A percentile compares a stretch with the other conserved stretches of the same genome.
These are phyloP conservation scores for Haliclona indistincta DNA, from an alignment of 37 sponge, comb jelly and placozoan species.

Conservation along the genomic window DNA sequence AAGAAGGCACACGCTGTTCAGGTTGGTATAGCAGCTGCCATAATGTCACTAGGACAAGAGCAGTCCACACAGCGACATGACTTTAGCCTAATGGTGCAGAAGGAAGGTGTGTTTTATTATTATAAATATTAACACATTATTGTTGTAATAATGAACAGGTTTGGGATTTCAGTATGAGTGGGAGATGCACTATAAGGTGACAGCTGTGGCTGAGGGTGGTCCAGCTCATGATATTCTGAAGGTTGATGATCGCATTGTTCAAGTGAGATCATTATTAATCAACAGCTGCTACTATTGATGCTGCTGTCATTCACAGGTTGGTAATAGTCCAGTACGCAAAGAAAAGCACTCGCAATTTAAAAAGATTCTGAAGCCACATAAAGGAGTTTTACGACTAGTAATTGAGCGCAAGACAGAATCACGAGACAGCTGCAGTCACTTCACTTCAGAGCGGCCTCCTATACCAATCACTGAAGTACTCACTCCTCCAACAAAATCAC, in stretches of 20 bases:
- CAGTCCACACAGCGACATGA: slow-evolving; percentile 30
- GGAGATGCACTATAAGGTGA: slow-evolving; percentile 33
- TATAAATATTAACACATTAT: background rate
- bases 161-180: slow-evolving; percentile 66
- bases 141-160: slow-evolving; percentile 15
- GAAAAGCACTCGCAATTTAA: slow-evolving; percentile 66
- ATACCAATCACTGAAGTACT: background rate
- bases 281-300: background rate
- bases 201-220: slow-evolving; percentile 37
- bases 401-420: slow-evolving; percentile 38
- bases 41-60: slow-evolving; percentile 1
- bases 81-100: slow-evolving; percentile 57
- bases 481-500: background rate
- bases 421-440: background rate
- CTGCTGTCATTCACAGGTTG: slow-evolving; percentile 36
- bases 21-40: slow-evolving; percentile 30
- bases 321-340: slow-evolving; percentile 36
- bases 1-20: slow-evolving; percentile 33
- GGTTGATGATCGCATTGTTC: slow-evolving; percentile 60
- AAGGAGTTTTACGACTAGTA: slow-evolving; percentile 49
- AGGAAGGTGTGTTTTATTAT: slow-evolving; percentile 38
- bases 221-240: slow-evolving; percentile 61
- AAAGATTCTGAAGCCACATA: slow-evolving; percentile 77
- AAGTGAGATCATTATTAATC: slow-evolving; percentile 21
- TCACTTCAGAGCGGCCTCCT: background rate